Base-by-base conservation (phyloP, 1,140 invertebrate genomes). In the Drosophila subobscura region DNA sequence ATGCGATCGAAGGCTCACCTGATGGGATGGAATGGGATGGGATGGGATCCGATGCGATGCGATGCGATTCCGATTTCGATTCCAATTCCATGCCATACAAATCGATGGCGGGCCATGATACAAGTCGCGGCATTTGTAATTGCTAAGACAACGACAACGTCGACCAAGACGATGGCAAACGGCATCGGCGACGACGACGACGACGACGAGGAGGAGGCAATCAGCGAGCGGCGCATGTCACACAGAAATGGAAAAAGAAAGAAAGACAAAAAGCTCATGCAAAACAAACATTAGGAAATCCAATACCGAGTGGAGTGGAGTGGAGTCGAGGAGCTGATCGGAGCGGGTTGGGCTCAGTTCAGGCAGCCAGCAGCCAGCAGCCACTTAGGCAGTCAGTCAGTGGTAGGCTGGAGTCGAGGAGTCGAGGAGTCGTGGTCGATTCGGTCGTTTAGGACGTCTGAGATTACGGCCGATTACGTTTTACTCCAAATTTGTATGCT, bases 401-500 rank as follows among this genome's bases (percentile, higher is more conserved):
- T 50, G 52, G 52, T 50, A 68, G 65, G 44, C 60, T 23, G 58
- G 27, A 60, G 47, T 29, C 23, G 45, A 23, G 37, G 27, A 56
- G 53, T 60, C 52, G 67, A 45, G 41, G 57, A 42, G 67, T 37
- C 41, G 25, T 75, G 54, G 71, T 63, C 49, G 72, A 49, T 60
- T 72, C 77, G 70, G 85, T 89, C 85, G 85, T 85, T 80, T 89
- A 89, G 77, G 85, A 89, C 81, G 85, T 89, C 81, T 89, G 85
- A 89, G 85, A 89, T 89, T 86, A 89, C 86, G 76, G 83, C 59
- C 79, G 83, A 88, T 88, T 88, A 88, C 83, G 83, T 88, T 89
- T 89, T 89, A 89, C 80, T 89, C 86, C 86, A 89, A 89, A 88
- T 88, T 88, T 88, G 84, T 88, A 89, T 88, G 84, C 81, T 86